These are phyloP conservation scores for Coleophora flavipennella DNA, from an alignment of 2,888 invertebrate species.

Conservation along the genomic window DNA sequence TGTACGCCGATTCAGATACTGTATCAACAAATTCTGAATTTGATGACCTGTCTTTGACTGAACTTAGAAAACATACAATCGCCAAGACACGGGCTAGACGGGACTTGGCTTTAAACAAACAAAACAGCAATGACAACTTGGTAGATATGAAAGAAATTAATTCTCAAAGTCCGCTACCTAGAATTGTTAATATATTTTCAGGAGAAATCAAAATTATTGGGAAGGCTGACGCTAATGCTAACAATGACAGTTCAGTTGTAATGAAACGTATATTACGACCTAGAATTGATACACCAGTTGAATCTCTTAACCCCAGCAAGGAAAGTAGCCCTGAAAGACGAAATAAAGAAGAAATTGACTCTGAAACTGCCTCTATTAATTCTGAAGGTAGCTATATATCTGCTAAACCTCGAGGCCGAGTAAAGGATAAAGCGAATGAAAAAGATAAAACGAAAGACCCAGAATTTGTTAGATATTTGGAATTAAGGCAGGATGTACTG, in stretches of 20 bases:
- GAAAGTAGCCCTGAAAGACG: constrained; percentile 1
- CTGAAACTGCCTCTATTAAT: constrained; percentile 21
- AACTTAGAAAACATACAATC: background rate
- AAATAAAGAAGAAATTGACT: constrained; percentile 15
- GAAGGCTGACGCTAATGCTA: background rate
- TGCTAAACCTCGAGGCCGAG: constrained; percentile 21
- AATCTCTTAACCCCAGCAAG: constrained; percentile 1
- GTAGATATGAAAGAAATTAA: background rate
- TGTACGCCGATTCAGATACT: constrained; percentile 2
- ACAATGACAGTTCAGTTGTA: background rate
- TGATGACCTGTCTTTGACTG: constrained; percentile 2
- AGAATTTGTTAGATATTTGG: constrained; percentile 62
- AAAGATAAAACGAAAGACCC: constrained; percentile 29
- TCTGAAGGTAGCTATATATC: constrained; percentile 31
- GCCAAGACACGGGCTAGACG: too few species aligned
- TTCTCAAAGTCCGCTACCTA: background rate
- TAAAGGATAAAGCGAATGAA: constrained; percentile 2
- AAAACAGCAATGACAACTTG: background rate
- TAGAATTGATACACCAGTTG: background rate
- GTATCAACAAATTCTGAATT: constrained; percentile 4
- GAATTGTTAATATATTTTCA: background rate
- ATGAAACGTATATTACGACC: background rate
- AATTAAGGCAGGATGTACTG: constrained; percentile 54
- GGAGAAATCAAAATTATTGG: background rate
- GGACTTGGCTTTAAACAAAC: too few species aligned